Evolutionary conservation across 37 sponge, comb jelly and placozoan species (phyloP), one percentile per base, ranked within the genome.

Genomic region (Ianthella basta): DNA sequence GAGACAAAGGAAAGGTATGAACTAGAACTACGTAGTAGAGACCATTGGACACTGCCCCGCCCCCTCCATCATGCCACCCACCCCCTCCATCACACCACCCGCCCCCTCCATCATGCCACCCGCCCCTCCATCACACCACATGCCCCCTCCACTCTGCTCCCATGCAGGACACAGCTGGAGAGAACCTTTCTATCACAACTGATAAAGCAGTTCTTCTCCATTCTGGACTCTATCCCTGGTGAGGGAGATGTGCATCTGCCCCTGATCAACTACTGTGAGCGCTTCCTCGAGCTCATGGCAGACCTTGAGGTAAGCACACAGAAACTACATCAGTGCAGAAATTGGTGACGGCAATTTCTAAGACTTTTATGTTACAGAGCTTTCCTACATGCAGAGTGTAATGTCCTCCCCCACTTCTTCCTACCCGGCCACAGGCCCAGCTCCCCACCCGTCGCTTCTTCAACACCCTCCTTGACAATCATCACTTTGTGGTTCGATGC

Each of bases 371-470:
- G n/a, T n/a, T n/a, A n/a, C n/a, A n/a, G n/a, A n/a, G n/a, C n/a
- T n/a, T n/a, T n/a, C n/a, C n/a, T n/a, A 44, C 8, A 8, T 44
- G 50, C 8, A 44, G 50, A 10, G 8, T 44, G 50, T 8, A 44
- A 8, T 44, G 50, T 8, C 50, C 50, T 44, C 50, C 3, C 50
- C 50, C 8, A 44, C 50, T 44, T 10, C 50, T 8, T 44, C 50
- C 16, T 1, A 41, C 20, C 14, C 23, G 4, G 1, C n/a, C 32
- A 8, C 82, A 93, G 90, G 84, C 97, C 6, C 93, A 94, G 81
- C 90, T 96, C 41, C 97, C 95, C 16, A 95, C 99, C 0, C 79
- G 99, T 24, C 60, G 99, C 21, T 99, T 96, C 90, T 92, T 99
- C 89, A 96, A 96, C 82, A 96, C 97, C 14, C 88, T 99, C 21